Conservation (phyloP, 2,888 invertebrate species). For the Pyrgus malvae region DNA sequence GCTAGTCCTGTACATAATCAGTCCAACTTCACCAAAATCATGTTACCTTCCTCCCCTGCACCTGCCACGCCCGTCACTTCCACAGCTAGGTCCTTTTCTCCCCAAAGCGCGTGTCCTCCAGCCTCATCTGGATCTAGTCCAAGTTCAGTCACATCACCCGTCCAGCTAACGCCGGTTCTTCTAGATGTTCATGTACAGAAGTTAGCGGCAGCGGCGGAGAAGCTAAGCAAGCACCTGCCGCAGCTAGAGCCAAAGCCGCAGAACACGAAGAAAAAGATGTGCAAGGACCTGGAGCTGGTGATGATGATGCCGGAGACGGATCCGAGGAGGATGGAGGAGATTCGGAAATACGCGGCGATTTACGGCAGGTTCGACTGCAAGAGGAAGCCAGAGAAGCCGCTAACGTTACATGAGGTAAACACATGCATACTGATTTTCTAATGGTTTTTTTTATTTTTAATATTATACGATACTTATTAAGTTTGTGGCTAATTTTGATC, state of each 20-base stretch:
- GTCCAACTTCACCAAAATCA: conserved; percentile 68
- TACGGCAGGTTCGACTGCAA: conserved; percentile 99
- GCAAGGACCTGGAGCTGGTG: conserved; percentile 94
- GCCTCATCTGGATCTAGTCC: conserved; percentile 82
- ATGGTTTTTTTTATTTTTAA: too few species aligned
- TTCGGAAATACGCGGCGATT: conserved; percentile 97
- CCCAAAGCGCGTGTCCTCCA: conserved; percentile 72
- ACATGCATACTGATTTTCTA: too few species aligned
- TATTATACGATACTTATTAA: too few species aligned
- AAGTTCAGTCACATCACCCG: conserved; percentile 82
- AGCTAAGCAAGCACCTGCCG: conserved; percentile 91
- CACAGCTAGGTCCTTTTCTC: conserved; percentile 66
- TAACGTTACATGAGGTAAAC: conserved; percentile 95
- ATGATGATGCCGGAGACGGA: conserved; percentile 95
- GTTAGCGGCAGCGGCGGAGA: conserved; percentile 91
- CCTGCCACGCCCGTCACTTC: conserved; percentile 67
- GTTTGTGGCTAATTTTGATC: too few species aligned
- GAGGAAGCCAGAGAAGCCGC: conserved; percentile 96
- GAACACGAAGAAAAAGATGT: conserved; percentile 95
- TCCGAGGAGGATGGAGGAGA: conserved; percentile 95
- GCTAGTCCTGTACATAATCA: conserved; percentile 68
- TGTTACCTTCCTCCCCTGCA: conserved; percentile 74
- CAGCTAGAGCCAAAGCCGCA: conserved; percentile 94
- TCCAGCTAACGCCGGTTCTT: conserved; percentile 89
- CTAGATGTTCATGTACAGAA: conserved; percentile 92